Evolutionary conservation across 1,140 invertebrate species (phyloP).

Genomic region (Drosophila sulfurigaster): DNA sequence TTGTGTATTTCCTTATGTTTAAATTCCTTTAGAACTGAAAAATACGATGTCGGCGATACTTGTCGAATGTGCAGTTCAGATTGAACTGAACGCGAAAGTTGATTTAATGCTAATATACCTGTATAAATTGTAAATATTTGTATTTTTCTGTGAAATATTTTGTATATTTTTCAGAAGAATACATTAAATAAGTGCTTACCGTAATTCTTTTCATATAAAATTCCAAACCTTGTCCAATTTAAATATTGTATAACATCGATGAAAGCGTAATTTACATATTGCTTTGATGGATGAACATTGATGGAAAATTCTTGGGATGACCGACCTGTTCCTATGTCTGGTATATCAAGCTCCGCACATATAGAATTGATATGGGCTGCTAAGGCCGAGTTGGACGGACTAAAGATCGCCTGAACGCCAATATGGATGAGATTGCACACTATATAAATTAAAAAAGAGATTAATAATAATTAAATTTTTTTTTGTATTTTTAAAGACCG

Average conservation of each 20-base stretch:
- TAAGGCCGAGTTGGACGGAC: conserved; percentile 92
- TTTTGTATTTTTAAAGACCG: too few relatives aligned
- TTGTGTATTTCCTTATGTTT: conserved; percentile 86
- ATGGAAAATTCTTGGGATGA: conserved; percentile 90
- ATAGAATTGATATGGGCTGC: conserved; percentile 95
- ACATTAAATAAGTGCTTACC: conserved; percentile 38
- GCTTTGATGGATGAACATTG: conserved; percentile 94
- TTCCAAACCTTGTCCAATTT: conserved; percentile 96
- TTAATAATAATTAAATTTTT: neutral
- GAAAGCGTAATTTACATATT: conserved; percentile 93
- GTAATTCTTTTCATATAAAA: conserved; percentile 91
- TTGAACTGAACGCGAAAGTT: conserved; percentile 55
- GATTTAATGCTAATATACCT: conserved; percentile 72
- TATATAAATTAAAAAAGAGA: conserved; percentile 74
- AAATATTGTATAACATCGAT: conserved; percentile 94
- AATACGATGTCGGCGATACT: conserved; percentile 52
- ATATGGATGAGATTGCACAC: conserved; percentile 94
- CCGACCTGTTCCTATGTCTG: conserved; percentile 76
- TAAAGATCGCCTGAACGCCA: conserved; percentile 95
- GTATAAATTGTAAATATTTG: neutral
- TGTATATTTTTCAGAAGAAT: too few relatives aligned
- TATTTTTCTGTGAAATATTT: too few relatives aligned
- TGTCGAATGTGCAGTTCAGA: conserved; percentile 69
- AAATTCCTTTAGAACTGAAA: conserved; percentile 66
- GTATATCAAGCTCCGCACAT: conserved; percentile 89